phyloP scores from a whole-genome alignment of 1,140 invertebrate genomes.

The Sycophila sp. region DNA sequence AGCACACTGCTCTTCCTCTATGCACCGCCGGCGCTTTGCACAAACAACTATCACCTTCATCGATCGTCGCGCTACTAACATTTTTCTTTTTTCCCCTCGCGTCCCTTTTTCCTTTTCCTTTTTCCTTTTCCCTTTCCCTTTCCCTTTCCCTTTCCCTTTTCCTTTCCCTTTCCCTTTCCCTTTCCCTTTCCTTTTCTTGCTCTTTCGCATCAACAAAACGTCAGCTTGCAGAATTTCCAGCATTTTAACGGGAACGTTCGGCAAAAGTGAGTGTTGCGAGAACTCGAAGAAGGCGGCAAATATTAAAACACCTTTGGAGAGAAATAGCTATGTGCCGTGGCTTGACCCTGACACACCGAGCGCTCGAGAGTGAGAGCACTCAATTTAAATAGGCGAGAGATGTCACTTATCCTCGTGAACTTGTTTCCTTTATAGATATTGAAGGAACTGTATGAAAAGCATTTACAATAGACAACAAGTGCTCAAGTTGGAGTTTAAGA shows the following conservation, averaged over 20 bases:
- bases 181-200: too few species aligned
- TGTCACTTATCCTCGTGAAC: too few species aligned
- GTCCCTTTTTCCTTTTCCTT: slow-evolving; percentile 39
- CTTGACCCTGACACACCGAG: slow-evolving; percentile 30
- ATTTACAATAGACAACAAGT: background rate
- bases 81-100: background rate
- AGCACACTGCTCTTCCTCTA: slow-evolving; percentile 63
- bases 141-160: too few species aligned
- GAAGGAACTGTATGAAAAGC: slow-evolving; percentile 13
- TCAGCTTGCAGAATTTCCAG: too few species aligned
- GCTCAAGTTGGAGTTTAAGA: background rate
- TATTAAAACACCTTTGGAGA: too few species aligned
- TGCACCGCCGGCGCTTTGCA: slow-evolving; percentile 42
- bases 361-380: slow-evolving; percentile 14
- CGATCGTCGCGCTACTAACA: background rate
- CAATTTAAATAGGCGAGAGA: slow-evolving; percentile 23
- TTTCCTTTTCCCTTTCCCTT: too few species aligned
- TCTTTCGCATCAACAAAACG: too few species aligned
- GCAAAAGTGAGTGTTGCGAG: too few species aligned
- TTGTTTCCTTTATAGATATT: too few species aligned
- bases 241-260: too few species aligned
- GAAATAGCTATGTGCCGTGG: slow-evolving; percentile 49
- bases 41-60: background rate
- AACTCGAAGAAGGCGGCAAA: too few species aligned
- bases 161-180: too few species aligned